These are phyloP conservation scores for Microcaecilia unicolor DNA, from an alignment of 2,797 vertebrate species.

Conservation along the genomic window DNA sequence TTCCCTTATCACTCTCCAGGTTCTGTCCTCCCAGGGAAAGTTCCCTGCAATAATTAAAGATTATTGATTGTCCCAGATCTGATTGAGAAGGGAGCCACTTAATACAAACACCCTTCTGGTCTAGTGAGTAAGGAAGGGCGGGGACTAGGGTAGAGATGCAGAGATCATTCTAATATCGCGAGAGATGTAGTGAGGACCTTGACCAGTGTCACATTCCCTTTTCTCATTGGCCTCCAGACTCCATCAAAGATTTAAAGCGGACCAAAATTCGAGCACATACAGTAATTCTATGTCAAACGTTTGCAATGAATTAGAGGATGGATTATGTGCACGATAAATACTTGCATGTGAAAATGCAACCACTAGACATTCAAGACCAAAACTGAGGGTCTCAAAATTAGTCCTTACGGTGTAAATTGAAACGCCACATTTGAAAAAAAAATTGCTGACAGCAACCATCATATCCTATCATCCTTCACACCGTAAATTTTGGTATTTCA, in stretches of 20 bases:
- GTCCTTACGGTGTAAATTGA: conserved; percentile 9
- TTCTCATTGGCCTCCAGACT: no score
- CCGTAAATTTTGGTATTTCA: not conserved
- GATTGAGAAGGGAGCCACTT: conserved; percentile 12
- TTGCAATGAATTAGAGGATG: no score
- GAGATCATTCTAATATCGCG: conserved; percentile 3
- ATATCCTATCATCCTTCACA: conserved; percentile 10
- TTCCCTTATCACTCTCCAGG: no score
- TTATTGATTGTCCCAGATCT: conserved; percentile 25
- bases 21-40: not conserved
- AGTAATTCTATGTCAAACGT: no score
- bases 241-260: no score
- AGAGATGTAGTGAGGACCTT: no score
- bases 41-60: conserved; percentile 26
- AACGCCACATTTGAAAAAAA: no score
- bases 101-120: conserved; percentile 21
- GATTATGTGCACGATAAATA: conserved; percentile 10
- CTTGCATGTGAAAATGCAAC: conserved; percentile 12
- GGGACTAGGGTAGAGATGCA: no score
- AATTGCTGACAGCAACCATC: not conserved
- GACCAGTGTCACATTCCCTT: no score
- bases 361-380: conserved; percentile 19
- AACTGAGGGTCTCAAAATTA: conserved; percentile 12
- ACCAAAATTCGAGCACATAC: no score
- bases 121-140: conserved; percentile 16